Percentiles rank a stretch among this genome's conserved stretches.
phyloP scores from a whole-genome alignment of 37 sponge, comb jelly and placozoan genomes.

The Beroe forskalii region DNA sequence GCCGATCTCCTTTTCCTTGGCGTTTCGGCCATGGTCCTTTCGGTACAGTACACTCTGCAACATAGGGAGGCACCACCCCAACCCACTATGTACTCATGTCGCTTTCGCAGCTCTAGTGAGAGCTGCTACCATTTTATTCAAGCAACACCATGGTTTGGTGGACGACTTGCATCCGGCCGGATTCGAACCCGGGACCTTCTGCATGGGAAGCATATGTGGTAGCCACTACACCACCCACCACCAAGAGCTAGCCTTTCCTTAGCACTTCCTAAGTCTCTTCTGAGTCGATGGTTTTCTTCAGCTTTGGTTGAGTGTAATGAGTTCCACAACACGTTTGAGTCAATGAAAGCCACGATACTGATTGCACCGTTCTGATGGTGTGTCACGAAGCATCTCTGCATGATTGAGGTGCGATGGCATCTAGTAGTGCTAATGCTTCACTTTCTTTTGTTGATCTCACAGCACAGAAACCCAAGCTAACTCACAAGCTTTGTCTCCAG shows the following conservation, averaged over 20 bases:
- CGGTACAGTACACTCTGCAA: not conserved
- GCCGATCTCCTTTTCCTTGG: not conserved
- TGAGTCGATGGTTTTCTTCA: not conserved
- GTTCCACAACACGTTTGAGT: not conserved
- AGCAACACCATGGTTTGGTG: constrained; percentile 3
- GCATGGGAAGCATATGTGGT: too few species aligned
- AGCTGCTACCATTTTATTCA: not conserved
- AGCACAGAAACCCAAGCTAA: not conserved
- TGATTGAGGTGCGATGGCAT: not conserved
- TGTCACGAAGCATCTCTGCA: not conserved
- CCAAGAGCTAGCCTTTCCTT: not conserved
- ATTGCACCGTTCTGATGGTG: not conserved
- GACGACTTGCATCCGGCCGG: not conserved
- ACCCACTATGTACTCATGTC: not conserved
- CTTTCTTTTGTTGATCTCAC: not conserved
- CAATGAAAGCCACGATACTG: not conserved
- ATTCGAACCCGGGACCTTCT: not conserved
- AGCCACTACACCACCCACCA: too few species aligned
- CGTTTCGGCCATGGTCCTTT: not conserved
- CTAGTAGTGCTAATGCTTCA: not conserved
- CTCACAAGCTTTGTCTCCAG: not conserved
- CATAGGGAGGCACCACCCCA: not conserved
- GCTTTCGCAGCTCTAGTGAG: not conserved
- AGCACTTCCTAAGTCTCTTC: not conserved
- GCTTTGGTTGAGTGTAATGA: not conserved